These are phyloP conservation scores for Drosophila subsilvestris DNA, from an alignment of 2,888 invertebrate genomes.

Conservation along the genomic window DNA sequence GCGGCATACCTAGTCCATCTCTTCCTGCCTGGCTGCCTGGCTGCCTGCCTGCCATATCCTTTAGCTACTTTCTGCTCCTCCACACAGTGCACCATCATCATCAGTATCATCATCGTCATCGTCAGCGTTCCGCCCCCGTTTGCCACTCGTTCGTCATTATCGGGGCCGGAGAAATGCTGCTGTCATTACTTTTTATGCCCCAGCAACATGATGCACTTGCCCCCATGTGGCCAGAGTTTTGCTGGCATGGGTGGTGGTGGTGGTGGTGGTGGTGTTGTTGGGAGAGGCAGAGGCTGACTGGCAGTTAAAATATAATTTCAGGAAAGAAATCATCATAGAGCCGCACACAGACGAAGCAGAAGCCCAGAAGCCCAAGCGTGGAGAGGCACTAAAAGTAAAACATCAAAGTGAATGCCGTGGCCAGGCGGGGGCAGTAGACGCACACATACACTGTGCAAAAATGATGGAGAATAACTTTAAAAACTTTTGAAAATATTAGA, in stretches of 20 bases:
- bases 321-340: conserved; percentile 60
- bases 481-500: too few species aligned
- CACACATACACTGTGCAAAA: background rate
- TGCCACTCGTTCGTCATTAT: conserved; percentile 72
- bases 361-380: conserved; percentile 30
- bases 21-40: background rate
- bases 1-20: background rate
- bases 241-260: conserved; percentile 13
- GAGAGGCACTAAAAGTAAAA: conserved; percentile 60
- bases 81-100: conserved; percentile 1
- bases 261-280: conserved; percentile 5
- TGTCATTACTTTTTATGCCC: conserved; percentile 78
- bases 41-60: background rate
- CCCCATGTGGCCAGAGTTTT: conserved; percentile 41
- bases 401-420: conserved; percentile 68
- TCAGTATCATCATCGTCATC: conserved; percentile 28
- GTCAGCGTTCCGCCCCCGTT: conserved; percentile 13
- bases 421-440: conserved; percentile 5
- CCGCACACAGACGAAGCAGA: conserved; percentile 2
- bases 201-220: conserved; percentile 75
- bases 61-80: background rate
- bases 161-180: conserved; percentile 68
- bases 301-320: conserved; percentile 74
- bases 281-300: conserved; percentile 37
- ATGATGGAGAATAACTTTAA: too few species aligned